Base-by-base conservation (phyloP, 2,113 vertebrate species). In the Mus musculus region DNA sequence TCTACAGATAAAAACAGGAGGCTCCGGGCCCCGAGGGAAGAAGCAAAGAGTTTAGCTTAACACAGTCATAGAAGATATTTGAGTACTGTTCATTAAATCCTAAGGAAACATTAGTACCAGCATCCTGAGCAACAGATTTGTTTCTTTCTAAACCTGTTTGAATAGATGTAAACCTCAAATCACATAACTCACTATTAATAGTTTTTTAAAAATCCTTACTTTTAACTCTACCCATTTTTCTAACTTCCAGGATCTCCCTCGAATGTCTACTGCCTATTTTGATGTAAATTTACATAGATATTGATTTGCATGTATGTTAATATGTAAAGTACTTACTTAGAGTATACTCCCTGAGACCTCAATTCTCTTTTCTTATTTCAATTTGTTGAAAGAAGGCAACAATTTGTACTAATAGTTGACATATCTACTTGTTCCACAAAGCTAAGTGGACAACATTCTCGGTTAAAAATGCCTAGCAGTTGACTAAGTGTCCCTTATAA, bases 271-370 rank as follows among this genome's bases (percentile, higher is more conserved):
- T 71, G 7, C 17, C 12, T 65, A 63, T 8, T 92, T 1, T 76
- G 49, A 39, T 84, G 67, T 7, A 3, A 42, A 71, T 81, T 28
- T 67, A 0, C 1, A 28, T 73, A 5, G 33, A 49, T 65, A 5
- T 13, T 36, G 30, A 69, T 69, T 69, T 1, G 13, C 30, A 7
- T 69, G 16, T 6, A 67, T 17, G 4, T 33, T 49, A 5, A 19
- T 82, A 19, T 52, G 76, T 54, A 71, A 33, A 77, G 26, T 77
- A 8, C 11, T 54, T 82, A 87, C 61, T 84, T 52, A 92, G 14
- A 39, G 9, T 65, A 5, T 24, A 52, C 0, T n/a, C 0, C 7
- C 1, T 8, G 5, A 61, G 20, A 82, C 11, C 22, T 42, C n/a
- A 80, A 80, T 4, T 73, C 12, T 39, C 33, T 52, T 19, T 39